These are phyloP conservation scores for Bucco capensis DNA, from an alignment of 2,113 vertebrate species.

Conservation along the genomic window DNA sequence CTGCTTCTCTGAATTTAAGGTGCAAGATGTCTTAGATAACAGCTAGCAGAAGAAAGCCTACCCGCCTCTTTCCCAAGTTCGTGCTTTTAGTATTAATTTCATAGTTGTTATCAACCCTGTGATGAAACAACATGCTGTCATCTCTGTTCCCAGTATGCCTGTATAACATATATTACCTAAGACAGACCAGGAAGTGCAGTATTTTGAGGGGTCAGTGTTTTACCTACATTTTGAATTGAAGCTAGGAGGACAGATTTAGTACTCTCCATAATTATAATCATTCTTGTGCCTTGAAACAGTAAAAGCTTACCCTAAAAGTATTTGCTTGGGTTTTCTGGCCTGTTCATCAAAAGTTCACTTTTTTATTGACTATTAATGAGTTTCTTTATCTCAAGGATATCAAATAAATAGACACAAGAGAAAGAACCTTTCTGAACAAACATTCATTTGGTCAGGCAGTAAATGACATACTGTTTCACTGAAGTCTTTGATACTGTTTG, in stretches of 20 bases:
- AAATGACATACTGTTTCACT: background rate
- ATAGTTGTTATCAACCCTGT: background rate
- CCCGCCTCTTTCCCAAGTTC: background rate
- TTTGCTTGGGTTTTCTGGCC: background rate
- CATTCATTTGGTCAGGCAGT: background rate
- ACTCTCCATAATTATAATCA: background rate
- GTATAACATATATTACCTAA: background rate
- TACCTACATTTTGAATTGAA: background rate
- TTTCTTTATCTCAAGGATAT: background rate
- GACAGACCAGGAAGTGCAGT: background rate
- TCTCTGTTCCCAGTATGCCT: background rate
- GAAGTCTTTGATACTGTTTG: background rate
- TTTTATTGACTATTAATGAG: background rate
- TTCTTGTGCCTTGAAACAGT: constrained; percentile 21
- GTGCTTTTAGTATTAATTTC: background rate
- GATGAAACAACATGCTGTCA: background rate
- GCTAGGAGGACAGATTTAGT: background rate
- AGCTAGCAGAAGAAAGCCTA: background rate
- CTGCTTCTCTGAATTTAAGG: background rate
- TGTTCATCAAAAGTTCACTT: background rate
- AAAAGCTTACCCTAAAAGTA: background rate
- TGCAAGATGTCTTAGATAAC: background rate
- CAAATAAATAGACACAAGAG: background rate
- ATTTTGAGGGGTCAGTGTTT: background rate
- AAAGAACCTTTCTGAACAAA: background rate